phyloP scores from a whole-genome alignment of 2,888 invertebrate species.

The Xestia ashworthii region DNA sequence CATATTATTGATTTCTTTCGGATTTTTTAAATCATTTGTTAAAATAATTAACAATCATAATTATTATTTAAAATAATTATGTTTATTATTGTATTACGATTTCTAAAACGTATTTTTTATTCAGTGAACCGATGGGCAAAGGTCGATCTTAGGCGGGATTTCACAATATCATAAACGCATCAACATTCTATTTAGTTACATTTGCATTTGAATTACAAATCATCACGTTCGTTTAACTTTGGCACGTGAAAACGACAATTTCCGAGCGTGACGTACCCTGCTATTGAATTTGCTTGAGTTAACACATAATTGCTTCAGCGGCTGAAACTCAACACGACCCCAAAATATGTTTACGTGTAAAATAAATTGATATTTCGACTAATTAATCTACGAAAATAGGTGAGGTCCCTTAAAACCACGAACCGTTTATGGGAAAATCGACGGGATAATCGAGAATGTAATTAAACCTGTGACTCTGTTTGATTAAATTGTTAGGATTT shows the following conservation, averaged over 20 bases:
- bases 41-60: too few species aligned
- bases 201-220: conserved; percentile 54
- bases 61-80: too few species aligned
- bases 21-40: too few species aligned
- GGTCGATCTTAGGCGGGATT: neutral
- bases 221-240: conserved; percentile 52
- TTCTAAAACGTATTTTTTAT: neutral
- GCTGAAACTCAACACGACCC: conserved; percentile 12
- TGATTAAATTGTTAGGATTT: conserved; percentile 71
- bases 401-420: conserved; percentile 35
- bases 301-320: conserved; percentile 56
- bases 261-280: conserved; percentile 29
- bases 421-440: conserved; percentile 42
- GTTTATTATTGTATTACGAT: neutral
- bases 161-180: neutral
- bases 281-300: conserved; percentile 55
- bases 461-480: conserved; percentile 66
- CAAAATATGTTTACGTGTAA: conserved; percentile 41
- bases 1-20: too few species aligned
- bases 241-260: conserved; percentile 50
- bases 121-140: neutral
- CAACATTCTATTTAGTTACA: conserved; percentile 15
- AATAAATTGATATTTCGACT: conserved; percentile 43
- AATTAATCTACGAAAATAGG: conserved; percentile 42
- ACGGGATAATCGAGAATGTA: conserved; percentile 59